A percentile compares a stretch with the other conserved stretches of the same genome.
These are phyloP conservation scores for Drosophila heteroneura DNA, from an alignment of 2,888 invertebrate species.

Conservation along the genomic window DNA sequence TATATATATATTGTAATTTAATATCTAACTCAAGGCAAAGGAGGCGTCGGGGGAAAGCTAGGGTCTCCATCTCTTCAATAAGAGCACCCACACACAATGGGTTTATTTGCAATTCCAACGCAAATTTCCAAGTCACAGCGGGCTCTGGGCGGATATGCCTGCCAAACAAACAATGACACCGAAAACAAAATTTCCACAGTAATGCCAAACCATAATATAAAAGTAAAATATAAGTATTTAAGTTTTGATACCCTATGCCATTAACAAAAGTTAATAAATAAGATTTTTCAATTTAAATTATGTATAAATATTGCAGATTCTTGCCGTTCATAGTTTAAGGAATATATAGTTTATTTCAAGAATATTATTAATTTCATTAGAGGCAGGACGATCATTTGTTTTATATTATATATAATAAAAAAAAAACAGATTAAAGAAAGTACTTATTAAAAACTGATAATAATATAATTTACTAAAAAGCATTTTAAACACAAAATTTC, in stretches of 20 bases:
- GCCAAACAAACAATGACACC: constrained; percentile 42
- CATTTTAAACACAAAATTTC: neutral
- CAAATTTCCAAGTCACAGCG: constrained; percentile 51
- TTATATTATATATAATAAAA: neutral
- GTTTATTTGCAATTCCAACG: constrained; percentile 62
- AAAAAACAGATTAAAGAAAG: neutral
- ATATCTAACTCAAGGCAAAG: constrained; percentile 21
- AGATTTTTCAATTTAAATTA: neutral
- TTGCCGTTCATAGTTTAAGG: neutral
- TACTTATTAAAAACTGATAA: neutral
- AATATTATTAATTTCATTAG: neutral
- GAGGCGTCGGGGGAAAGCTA: neutral
- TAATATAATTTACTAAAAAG: neutral
- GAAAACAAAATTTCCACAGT: constrained; percentile 15
- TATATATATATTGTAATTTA: constrained; percentile 20
- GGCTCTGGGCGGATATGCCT: constrained; percentile 36
- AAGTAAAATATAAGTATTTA: constrained; percentile 9
- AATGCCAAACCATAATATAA: constrained; percentile 19
- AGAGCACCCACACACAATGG: constrained; percentile 18
- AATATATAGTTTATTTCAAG: neutral
- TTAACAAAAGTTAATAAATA: neutral
- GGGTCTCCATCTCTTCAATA: neutral
- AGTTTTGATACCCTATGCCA: constrained; percentile 8
- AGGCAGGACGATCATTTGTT: neutral
- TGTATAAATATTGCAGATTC: neutral